Base-by-base conservation (phyloP, 2,888 invertebrate genomes). In the Eurois occulta region DNA sequence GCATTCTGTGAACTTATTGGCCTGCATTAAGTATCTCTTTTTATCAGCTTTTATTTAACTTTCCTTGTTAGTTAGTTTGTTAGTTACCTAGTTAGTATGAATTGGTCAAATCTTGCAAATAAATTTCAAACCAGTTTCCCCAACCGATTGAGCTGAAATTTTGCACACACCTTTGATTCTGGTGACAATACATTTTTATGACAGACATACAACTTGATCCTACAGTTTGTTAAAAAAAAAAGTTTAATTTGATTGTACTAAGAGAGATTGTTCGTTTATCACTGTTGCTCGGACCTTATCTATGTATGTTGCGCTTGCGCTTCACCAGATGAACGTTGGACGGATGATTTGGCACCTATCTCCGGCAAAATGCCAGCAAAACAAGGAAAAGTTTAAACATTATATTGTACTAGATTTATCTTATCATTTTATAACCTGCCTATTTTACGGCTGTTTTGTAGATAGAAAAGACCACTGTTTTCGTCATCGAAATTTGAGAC, bases 371-470 rank as follows among this genome's bases (percentile, higher is more conserved):
- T 28, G 43, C 64, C 35, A 62, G 8, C 32, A 35, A 62, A 79
- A 70, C 52, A 78, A 78, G 80, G 77, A 78, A 78, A 78, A 78
- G 10, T 35, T 18, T 46, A 58, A 43, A 16, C 11, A 21, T 62
- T 43, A 62, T 70, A 52, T 35, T 70, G 52, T 24, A 79, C 41
- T 64, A 43, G 4, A 43, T 35, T 52, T 64, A 80, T 71, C 80
- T 78, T 43, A 80, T 71, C 78, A 52, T 79, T 70, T 77, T 79
- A 79, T 52, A 35, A 70, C 71, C 28, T 79, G 35, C 71, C 77
- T 77, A 77, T 70, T 77, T 79, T 62, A 77, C 43, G 35, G 48
- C 35, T 79, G 41, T 62, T 62, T 79, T 70, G 13, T 18, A 52
- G 35, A 70, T 43, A 70, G 60, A 43, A 24, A 79, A 65, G 28